Percentiles rank a stretch among this genome's conserved stretches.
These are phyloP conservation scores for Therioaphis trifolii DNA, from an alignment of 2,888 invertebrate species.

Conservation along the genomic window DNA sequence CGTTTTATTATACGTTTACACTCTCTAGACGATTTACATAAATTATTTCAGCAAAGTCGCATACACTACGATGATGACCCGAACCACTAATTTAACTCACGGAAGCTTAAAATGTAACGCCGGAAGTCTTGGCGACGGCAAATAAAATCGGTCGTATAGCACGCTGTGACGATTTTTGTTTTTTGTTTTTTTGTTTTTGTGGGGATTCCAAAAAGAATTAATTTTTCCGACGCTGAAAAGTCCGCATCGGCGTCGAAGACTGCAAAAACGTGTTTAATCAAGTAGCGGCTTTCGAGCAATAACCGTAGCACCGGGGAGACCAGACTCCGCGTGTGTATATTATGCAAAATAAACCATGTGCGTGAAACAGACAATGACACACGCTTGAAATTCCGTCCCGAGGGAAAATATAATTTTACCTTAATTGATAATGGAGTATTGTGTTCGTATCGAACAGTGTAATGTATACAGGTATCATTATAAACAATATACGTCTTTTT, in stretches of 20 bases:
- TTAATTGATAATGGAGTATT: background rate
- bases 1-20: background rate
- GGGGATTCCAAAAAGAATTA: too few species aligned
- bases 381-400: background rate
- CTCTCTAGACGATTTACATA: background rate
- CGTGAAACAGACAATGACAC: background rate
- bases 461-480: background rate
- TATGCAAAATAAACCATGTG: background rate
- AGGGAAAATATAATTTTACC: background rate
- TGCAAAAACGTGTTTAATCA: background rate
- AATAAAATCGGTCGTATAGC: conserved; percentile 10
- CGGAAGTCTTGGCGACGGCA: conserved; percentile 1
- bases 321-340: too few species aligned
- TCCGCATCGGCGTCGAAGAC: too few species aligned
- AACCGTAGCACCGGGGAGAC: too few species aligned
- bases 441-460: background rate
- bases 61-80: background rate
- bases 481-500: background rate
- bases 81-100: background rate
- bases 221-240: too few species aligned
- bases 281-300: background rate
- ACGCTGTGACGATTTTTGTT: conserved; percentile 17
- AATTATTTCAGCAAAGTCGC: background rate
- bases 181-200: too few species aligned
- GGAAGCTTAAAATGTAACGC: conserved; percentile 17